Conservation (phyloP, 2,888 invertebrate genomes). For the Frankliniella intonsa region DNA sequence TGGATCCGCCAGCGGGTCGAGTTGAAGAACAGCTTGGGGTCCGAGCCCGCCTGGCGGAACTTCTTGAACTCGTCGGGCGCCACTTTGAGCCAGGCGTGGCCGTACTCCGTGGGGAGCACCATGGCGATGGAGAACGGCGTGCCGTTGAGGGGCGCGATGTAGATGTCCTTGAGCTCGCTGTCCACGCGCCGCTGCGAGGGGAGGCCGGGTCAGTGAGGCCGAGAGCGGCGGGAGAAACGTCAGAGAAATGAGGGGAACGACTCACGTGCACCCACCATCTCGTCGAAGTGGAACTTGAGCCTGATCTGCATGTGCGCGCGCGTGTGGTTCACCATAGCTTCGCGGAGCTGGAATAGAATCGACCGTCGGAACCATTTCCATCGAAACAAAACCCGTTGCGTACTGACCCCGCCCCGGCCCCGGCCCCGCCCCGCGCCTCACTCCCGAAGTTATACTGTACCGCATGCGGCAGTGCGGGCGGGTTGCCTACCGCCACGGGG, state of each 20-base stretch:
- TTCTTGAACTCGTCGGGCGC: slow-evolving; percentile 72
- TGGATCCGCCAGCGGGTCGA: slow-evolving; percentile 74
- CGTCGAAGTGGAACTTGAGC: slow-evolving; percentile 78
- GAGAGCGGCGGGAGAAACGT: neutral
- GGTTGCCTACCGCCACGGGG: too few species aligned
- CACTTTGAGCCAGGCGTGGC: slow-evolving; percentile 62
- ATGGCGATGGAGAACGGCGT: slow-evolving; percentile 86
- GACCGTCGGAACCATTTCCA: neutral
- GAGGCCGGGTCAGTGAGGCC: neutral
- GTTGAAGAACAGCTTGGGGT: slow-evolving; percentile 63
- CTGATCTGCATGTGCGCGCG: slow-evolving; percentile 62
- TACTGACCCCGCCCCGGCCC: too few species aligned
- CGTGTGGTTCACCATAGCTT: slow-evolving; percentile 65
- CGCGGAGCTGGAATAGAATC: slow-evolving; percentile 52
- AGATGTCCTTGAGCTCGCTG: slow-evolving; percentile 75
- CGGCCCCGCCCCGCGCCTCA: too few species aligned
- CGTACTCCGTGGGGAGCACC: slow-evolving; percentile 75
- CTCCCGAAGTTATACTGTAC: too few species aligned
- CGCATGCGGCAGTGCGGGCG: too few species aligned
- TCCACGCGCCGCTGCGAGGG: slow-evolving; percentile 66
- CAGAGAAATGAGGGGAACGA: neutral
- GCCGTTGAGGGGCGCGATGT: slow-evolving; percentile 71
- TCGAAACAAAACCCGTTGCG: too few species aligned
- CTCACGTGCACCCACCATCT: slow-evolving; percentile 50
- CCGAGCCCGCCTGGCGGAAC: slow-evolving; percentile 53